Base-by-base conservation (phyloP, 2,888 invertebrate species). In the Palloptera scutellata region DNA sequence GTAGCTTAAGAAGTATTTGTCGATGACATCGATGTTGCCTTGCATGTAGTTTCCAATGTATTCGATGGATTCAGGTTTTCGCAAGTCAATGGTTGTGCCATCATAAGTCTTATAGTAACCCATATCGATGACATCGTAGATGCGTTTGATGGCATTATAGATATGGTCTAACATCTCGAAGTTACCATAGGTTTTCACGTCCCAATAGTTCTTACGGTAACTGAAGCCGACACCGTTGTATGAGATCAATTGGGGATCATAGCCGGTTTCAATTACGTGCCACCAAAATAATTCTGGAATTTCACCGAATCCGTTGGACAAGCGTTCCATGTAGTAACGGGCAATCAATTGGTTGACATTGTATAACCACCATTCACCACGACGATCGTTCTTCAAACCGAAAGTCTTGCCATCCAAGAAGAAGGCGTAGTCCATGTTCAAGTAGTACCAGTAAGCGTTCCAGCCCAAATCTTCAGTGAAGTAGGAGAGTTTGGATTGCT, bases 311-410 rank as follows among this genome's bases (percentile, higher is more conserved):
- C 88, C 89, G 77, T 91, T 89, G 10, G 91, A 89, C 58, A 92
- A 83, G 80, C 92, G 89, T 80, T 92, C 92, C 84, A 91, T 86
- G 77, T 92, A 90, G 83, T 91, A 93, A 87, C 90, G 89, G 69
- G 90, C 87, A 71, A 91, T 73, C 6, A 91, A 76, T 81, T 91
- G 90, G 77, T 91, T 91, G 77, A 91, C 88, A 70, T 87, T 79
- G 79, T 86, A 89, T 83, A 90, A 89, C 83, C 87, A 89, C 66
- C 86, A 83, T 83, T 90, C 90, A 63, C 91, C 91, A 73, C 89
- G 88, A 64, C 86, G 86, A 73, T 88, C 88, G 72, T 88, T 86
- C 13, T 83, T 75, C 51, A 87, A 76, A 70, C 86, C 84, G 70
- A 86, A 86, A 45, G 86, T 85, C 15, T 87, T 83, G 58, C 87